phyloP scores from a whole-genome alignment of 37 sponge, comb jelly and placozoan genomes.

The Petrosia ficiformis region DNA sequence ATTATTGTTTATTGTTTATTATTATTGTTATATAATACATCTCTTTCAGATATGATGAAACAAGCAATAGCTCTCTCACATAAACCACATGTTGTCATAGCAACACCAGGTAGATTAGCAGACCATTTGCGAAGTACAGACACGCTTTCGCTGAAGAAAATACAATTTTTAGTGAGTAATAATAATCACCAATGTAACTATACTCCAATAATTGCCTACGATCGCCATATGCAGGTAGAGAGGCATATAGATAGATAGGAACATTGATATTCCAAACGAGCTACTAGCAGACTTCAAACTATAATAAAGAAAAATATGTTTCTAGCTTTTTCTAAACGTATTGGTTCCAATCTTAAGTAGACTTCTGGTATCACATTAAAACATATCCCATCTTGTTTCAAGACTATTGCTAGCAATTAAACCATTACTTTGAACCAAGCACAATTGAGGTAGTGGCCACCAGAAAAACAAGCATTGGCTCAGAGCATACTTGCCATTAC shows the following conservation, averaged over 20 bases:
- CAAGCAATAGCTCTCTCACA: conserved; percentile 77
- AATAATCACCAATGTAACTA: neutral
- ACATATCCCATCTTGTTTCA: too few species aligned
- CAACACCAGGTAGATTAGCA: conserved; percentile 95
- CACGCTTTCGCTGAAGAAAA: conserved; percentile 73
- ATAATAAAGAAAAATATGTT: neutral
- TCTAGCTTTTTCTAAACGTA: neutral
- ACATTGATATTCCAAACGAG: too few species aligned
- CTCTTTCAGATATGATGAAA: conserved; percentile 84
- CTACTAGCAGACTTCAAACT: too few species aligned
- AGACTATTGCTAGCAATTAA: too few species aligned
- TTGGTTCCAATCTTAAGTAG: neutral
- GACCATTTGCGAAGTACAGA: conserved; percentile 88
- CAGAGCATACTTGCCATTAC: too few species aligned
- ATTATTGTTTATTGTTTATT: too few species aligned
- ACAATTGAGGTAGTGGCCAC: too few species aligned
- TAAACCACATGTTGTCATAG: conserved; percentile 92
- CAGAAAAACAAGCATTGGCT: too few species aligned
- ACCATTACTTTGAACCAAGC: too few species aligned
- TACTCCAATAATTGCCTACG: neutral
- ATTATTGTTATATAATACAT: neutral
- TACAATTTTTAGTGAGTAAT: conserved; percentile 79
- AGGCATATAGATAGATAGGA: too few species aligned
- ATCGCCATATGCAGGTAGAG: neutral
- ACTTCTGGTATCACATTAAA: too few species aligned